Evolutionary conservation across 2,797 vertebrate genomes (phyloP).

Genomic region (Pipistrellus pipistrellus): DNA sequence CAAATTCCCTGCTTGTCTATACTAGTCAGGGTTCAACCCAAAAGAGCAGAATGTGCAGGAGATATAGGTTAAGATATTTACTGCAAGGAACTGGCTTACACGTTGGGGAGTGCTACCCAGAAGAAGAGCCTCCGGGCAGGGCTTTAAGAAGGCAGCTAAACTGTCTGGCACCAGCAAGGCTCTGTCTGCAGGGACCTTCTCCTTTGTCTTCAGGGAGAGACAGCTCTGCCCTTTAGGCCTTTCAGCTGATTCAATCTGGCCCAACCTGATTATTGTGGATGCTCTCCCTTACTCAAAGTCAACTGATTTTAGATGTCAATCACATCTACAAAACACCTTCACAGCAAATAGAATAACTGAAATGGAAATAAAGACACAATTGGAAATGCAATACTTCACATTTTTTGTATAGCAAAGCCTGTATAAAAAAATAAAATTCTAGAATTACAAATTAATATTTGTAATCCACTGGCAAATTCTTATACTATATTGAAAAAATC

Average conservation of each 20-base stretch:
- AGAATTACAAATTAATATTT: not conserved
- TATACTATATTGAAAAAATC: not conserved
- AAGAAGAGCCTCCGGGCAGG: not conserved
- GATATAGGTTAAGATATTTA: not conserved
- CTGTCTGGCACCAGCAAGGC: accelerated
- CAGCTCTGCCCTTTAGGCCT: not conserved
- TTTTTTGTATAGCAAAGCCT: not conserved
- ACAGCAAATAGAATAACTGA: not conserved
- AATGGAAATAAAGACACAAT: not conserved
- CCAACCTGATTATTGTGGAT: not conserved
- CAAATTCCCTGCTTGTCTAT: not conserved
- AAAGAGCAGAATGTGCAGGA: not conserved
- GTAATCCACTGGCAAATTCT: not conserved
- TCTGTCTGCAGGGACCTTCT: not conserved
- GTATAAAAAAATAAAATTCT: not conserved
- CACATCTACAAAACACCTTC: not conserved
- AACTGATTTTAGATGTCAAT: not conserved
- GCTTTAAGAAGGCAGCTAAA: not conserved
- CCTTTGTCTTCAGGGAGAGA: not conserved
- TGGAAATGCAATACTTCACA: not conserved
- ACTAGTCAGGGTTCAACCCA: not conserved
- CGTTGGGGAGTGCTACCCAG: not conserved
- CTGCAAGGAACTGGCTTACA: not conserved
- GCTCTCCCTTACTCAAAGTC: not conserved
- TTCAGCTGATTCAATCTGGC: not conserved